Percentiles rank a stretch among this genome's conserved stretches.
phyloP scores from a whole-genome alignment of 2,888 invertebrate genomes.

The Unio pictorum region DNA sequence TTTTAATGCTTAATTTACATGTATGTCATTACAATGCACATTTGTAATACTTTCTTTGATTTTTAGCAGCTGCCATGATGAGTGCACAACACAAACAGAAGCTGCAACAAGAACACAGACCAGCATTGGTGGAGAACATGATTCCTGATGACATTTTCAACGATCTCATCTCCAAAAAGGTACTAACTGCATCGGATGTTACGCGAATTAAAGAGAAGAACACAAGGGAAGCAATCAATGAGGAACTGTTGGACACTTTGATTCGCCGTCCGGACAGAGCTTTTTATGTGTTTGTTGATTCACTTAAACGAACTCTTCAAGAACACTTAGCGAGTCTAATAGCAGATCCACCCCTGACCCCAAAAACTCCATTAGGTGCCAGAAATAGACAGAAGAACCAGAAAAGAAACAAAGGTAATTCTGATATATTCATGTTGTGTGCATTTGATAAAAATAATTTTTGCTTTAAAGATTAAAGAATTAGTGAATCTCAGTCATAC shows the following conservation, averaged over 20 bases:
- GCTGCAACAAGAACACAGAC: too few species aligned
- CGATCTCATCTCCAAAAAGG: conserved; percentile 45
- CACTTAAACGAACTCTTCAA: conserved; percentile 50
- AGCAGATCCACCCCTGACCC: conserved; percentile 13
- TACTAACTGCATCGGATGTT: conserved; percentile 9
- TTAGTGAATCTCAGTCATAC: too few species aligned
- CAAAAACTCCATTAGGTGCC: neutral
- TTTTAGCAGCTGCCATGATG: too few species aligned
- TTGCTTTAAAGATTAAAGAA: too few species aligned
- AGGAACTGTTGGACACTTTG: conserved; percentile 50
- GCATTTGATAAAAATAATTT: too few species aligned
- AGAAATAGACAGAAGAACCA: neutral
- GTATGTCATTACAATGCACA: too few species aligned
- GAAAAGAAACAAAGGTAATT: too few species aligned
- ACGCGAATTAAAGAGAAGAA: conserved; percentile 33
- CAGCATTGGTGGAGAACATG: conserved; percentile 45
- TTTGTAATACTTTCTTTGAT: too few species aligned
- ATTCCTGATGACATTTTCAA: conserved; percentile 58
- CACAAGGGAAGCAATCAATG: conserved; percentile 43
- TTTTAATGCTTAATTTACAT: too few species aligned
- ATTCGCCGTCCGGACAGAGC: conserved; percentile 47
- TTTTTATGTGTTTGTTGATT: conserved; percentile 48
- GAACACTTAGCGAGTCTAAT: conserved; percentile 49
- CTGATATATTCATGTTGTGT: too few species aligned
- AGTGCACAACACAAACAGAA: too few species aligned